Conservation (phyloP, 2,888 invertebrate species). For the Sericinus montela region DNA sequence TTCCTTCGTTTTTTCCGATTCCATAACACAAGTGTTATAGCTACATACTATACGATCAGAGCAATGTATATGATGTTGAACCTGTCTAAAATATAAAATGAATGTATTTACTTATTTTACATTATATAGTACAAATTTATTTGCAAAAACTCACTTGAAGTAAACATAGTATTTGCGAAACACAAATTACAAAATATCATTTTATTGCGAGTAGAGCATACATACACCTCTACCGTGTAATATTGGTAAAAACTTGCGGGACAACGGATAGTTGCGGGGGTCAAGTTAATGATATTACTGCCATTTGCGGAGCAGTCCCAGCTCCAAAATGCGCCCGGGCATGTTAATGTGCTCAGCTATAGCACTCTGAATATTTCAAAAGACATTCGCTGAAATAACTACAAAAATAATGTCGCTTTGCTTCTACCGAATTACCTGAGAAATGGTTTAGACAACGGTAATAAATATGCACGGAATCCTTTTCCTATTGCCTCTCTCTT, state of each 20-base stretch:
- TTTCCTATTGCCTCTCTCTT: conserved; percentile 66
- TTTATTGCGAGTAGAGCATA: conserved; percentile 43
- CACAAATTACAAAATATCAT: conserved; percentile 44
- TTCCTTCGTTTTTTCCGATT: too few species aligned
- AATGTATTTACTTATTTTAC: too few species aligned
- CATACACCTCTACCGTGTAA: conserved; percentile 65
- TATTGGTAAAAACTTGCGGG: conserved; percentile 73
- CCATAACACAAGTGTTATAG: too few species aligned
- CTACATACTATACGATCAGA: too few species aligned
- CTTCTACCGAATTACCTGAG: conserved; percentile 75
- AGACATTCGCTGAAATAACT: conserved; percentile 77
- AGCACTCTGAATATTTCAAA: conserved; percentile 78
- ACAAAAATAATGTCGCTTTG: conserved; percentile 78
- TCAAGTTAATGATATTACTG: conserved; percentile 77
- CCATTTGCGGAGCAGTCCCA: conserved; percentile 73
- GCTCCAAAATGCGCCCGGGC: conserved; percentile 70
- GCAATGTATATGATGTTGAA: too few species aligned
- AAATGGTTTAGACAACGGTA: conserved; percentile 71
- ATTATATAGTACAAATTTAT: too few species aligned
- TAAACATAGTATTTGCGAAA: conserved; percentile 19
- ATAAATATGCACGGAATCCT: conserved; percentile 74
- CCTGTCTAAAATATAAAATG: too few species aligned
- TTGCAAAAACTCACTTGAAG: too few species aligned
- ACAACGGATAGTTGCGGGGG: conserved; percentile 69
- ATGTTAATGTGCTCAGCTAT: conserved; percentile 75